A percentile compares a stretch with the other conserved stretches of the same genome.
These are phyloP conservation scores for Carcharodon carcharias DNA, from an alignment of 2,797 vertebrate species.

Conservation along the genomic window DNA sequence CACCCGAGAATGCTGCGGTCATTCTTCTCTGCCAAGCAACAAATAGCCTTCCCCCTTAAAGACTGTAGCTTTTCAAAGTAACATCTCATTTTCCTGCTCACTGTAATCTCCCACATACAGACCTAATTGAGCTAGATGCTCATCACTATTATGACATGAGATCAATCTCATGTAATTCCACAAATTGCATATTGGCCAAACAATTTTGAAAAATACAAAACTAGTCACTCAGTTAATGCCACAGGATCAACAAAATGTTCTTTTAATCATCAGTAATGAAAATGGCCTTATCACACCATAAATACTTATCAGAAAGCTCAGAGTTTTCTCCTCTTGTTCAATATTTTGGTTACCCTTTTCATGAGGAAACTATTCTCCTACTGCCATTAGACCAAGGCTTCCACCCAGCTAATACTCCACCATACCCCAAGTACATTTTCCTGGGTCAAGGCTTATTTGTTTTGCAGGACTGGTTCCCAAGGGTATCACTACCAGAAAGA, in stretches of 20 bases:
- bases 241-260: background rate
- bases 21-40: too few species aligned
- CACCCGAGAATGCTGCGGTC: too few species aligned
- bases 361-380: background rate
- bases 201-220: background rate
- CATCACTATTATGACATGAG: background rate
- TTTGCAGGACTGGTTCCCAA: background rate
- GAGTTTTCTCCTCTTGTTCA: background rate
- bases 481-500: background rate
- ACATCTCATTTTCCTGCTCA: background rate
- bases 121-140: background rate
- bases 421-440: background rate
- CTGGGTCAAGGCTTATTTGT: background rate
- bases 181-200: background rate
- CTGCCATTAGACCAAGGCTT: background rate
- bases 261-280: background rate
- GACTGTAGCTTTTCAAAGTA: too few species aligned
- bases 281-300: background rate
- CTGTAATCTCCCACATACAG: background rate
- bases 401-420: background rate
- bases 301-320: background rate
- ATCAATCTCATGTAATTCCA: background rate
- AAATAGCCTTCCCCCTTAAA: background rate
- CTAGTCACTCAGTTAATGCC: background rate
- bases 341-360: background rate